phyloP scores from a whole-genome alignment of 2,797 vertebrate genomes.

The Cuculus canorus region DNA sequence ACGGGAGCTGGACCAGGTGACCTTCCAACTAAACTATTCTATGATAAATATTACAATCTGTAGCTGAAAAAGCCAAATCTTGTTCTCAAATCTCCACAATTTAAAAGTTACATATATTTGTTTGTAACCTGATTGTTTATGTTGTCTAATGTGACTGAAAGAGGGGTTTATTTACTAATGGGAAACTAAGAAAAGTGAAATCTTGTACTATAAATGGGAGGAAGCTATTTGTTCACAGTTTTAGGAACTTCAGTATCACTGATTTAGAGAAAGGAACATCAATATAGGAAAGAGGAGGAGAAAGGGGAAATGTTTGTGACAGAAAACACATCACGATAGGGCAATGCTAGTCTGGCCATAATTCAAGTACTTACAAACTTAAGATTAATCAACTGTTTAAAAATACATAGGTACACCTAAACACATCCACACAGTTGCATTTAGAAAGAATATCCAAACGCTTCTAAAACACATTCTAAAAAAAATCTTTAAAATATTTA shows the following conservation, averaged over 20 bases:
- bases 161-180: not conserved
- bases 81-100: not conserved
- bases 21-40: too few relatives aligned
- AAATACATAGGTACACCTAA: not conserved
- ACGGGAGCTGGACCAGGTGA: too few relatives aligned
- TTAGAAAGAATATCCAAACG: not conserved
- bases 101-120: not conserved
- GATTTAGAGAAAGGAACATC: not conserved
- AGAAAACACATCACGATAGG: not conserved
- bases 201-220: not conserved
- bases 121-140: not conserved
- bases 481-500: not conserved
- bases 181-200: not conserved
- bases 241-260: not conserved
- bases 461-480: not conserved
- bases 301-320: not conserved
- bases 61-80: not conserved
- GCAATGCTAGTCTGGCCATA: not conserved
- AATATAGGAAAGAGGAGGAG: not conserved
- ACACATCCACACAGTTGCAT: fast-evolving
- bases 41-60: not conserved
- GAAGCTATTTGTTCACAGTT: not conserved
- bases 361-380: not conserved
- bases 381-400: not conserved
- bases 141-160: not conserved